phyloP scores from a whole-genome alignment of 1,140 invertebrate genomes.

The Argopecten irradians region DNA sequence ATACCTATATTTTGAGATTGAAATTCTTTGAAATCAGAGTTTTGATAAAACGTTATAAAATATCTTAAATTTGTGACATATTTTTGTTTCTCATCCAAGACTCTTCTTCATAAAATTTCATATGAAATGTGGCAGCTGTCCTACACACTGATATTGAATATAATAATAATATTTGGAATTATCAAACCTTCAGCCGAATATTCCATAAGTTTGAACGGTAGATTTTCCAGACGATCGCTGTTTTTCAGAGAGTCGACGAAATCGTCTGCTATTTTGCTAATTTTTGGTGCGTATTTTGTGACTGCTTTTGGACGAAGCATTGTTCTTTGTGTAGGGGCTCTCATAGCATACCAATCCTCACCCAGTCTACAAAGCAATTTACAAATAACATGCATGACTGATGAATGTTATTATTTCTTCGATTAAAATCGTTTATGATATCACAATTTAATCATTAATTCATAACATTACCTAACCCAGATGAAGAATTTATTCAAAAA shows the following conservation, averaged over 20 bases:
- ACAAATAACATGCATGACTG: no score
- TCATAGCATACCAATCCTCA: slow-evolving; percentile 41
- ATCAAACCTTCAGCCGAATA: slow-evolving; percentile 43
- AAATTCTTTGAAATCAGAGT: no score
- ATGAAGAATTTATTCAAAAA: no score
- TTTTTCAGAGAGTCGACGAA: slow-evolving; percentile 37
- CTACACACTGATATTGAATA: no score
- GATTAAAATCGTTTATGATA: background rate
- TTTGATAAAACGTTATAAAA: no score
- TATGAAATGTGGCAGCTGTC: no score
- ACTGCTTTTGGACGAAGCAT: slow-evolving; percentile 41
- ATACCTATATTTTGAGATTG: no score
- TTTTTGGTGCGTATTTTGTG: slow-evolving; percentile 37
- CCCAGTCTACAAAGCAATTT: slow-evolving; percentile 44
- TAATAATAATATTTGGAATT: no score
- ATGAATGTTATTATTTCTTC: no score
- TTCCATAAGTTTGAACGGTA: slow-evolving; percentile 30
- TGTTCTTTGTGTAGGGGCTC: slow-evolving; percentile 30
- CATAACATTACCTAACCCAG: background rate
- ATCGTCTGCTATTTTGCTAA: slow-evolving; percentile 48
- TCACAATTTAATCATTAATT: background rate
- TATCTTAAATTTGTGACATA: no score
- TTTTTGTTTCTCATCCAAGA: no score
- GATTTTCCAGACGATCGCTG: slow-evolving; percentile 6
- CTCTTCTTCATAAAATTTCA: no score